Evolutionary conservation across 2,888 invertebrate genomes (phyloP).

Genomic region (Zhengitettix transpicula): DNA sequence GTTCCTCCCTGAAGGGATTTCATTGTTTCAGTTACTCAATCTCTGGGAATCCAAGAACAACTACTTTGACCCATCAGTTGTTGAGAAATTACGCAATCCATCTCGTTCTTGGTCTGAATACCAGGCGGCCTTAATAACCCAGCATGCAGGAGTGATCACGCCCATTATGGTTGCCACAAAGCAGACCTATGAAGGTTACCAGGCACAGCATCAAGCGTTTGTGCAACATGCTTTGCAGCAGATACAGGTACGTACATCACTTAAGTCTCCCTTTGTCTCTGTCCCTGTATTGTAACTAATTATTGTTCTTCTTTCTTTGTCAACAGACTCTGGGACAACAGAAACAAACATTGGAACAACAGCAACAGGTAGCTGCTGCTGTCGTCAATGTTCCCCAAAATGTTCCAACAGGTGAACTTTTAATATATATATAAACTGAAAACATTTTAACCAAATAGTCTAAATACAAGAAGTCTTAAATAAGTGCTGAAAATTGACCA

Average conservation of each 20-base stretch:
- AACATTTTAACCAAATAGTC: too few species aligned
- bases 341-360: constrained; percentile 45
- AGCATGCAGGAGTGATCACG: constrained; percentile 60
- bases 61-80: constrained; percentile 66
- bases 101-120: constrained; percentile 77
- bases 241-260: constrained; percentile 43
- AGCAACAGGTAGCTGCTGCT: constrained; percentile 24
- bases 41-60: constrained; percentile 94
- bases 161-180: constrained; percentile 66
- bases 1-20: neutral
- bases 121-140: constrained; percentile 67
- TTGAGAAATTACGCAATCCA: constrained; percentile 76
- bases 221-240: constrained; percentile 80
- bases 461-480: too few species aligned
- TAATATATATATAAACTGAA: too few species aligned
- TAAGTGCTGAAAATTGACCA: too few species aligned
- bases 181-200: constrained; percentile 70
- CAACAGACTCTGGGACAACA: constrained; percentile 44
- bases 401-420: too few species aligned
- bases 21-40: constrained; percentile 44
- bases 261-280: neutral
- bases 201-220: constrained; percentile 90
- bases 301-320: neutral
- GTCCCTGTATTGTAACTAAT: neutral
- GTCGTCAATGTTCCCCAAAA: neutral